phyloP scores from a whole-genome alignment of 2,888 invertebrate species.

The Eupithecia centaureata region DNA sequence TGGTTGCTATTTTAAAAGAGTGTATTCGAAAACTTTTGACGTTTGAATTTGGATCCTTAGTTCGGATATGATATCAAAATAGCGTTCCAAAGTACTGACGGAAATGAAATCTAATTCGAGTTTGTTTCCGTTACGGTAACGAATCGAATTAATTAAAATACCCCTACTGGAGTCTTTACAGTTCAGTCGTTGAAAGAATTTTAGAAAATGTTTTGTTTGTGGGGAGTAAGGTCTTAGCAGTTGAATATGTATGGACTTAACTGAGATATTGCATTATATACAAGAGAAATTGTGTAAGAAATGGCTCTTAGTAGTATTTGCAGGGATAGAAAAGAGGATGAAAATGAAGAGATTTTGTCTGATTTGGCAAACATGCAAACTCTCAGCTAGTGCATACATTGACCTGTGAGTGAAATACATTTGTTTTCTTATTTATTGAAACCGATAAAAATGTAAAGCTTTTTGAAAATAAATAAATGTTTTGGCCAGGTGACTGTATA shows the following conservation, averaged over 20 bases:
- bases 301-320: not conserved
- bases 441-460: constrained; percentile 8
- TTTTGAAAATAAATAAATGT: not conserved
- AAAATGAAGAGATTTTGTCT: not conserved
- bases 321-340: not conserved
- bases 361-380: not conserved
- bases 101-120: too few species aligned
- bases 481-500: not conserved
- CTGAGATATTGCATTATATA: not conserved
- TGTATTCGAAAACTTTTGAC: too few species aligned
- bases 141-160: too few species aligned
- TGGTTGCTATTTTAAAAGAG: too few species aligned
- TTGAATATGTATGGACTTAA: too few species aligned
- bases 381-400: not conserved
- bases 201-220: not conserved
- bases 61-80: too few species aligned
- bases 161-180: too few species aligned
- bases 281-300: not conserved
- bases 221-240: not conserved
- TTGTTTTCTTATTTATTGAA: constrained; percentile 12
- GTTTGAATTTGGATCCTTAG: too few species aligned
- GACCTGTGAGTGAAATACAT: not conserved
- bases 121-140: too few species aligned
- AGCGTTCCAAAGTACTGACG: too few species aligned
- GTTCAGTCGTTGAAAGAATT: not conserved